Conservation (phyloP, 35 echinoderm and acorn worm genomes). For the Lytechinus variegatus region DNA sequence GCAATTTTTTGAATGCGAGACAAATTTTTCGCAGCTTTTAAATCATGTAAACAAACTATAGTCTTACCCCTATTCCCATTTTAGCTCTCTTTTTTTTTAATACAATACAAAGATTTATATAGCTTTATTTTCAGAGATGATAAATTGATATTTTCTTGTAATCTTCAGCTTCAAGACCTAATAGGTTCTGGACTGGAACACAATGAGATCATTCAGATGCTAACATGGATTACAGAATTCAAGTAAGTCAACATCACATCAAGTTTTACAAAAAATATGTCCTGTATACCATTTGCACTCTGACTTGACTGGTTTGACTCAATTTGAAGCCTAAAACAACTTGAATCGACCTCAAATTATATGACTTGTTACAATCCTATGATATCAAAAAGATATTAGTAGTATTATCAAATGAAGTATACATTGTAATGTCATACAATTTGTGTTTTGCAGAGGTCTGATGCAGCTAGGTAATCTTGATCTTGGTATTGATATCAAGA, state of each 20-base stretch:
- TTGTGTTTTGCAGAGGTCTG: conserved; percentile 62
- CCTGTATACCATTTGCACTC: too few relatives aligned
- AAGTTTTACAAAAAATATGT: too few relatives aligned
- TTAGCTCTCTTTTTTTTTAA: too few relatives aligned
- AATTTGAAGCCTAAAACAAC: too few relatives aligned
- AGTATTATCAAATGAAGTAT: too few relatives aligned
- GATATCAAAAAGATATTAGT: too few relatives aligned
- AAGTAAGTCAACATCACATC: conserved; percentile 56
- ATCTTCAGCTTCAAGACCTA: conserved; percentile 80
- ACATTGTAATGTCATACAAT: too few relatives aligned
- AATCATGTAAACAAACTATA: background rate
- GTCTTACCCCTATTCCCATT: background rate
- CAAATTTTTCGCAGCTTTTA: background rate
- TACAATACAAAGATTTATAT: too few relatives aligned
- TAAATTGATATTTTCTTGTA: background rate
- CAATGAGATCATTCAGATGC: conserved; percentile 88
- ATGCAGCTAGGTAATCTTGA: conserved; percentile 68
- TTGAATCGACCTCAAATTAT: too few relatives aligned
- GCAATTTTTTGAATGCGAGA: too few relatives aligned
- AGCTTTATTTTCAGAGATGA: background rate
- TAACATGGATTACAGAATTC: conserved; percentile 92
- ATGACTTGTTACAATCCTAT: too few relatives aligned
- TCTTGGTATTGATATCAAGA: conserved; percentile 64
- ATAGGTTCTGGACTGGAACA: conserved; percentile 72
- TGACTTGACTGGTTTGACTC: too few relatives aligned